Evolutionary conservation across 2,797 vertebrate species (phyloP).

Genomic region (Otus scops): DNA sequence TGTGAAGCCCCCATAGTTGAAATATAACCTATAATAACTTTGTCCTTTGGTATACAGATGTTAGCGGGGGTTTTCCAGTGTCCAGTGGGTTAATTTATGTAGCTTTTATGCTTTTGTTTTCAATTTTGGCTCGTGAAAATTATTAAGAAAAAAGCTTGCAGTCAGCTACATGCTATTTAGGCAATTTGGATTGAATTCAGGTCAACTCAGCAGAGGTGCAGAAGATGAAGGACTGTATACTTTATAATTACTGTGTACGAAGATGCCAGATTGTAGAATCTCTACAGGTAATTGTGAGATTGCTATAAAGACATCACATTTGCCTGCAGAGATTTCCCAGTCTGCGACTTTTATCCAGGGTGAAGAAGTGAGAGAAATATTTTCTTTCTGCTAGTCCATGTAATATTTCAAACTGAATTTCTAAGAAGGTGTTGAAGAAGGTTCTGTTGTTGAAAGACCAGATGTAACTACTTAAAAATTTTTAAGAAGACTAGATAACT

Average conservation of each 20-base stretch:
- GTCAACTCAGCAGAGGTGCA: constrained; percentile 29
- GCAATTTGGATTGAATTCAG: constrained; percentile 26
- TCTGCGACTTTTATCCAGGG: constrained; percentile 73
- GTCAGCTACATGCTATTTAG: not conserved
- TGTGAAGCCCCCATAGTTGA: not conserved
- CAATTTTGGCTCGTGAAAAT: not conserved
- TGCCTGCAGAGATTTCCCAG: constrained; percentile 98
- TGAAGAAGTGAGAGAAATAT: not conserved
- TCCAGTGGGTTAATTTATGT: not conserved
- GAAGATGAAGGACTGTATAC: not conserved
- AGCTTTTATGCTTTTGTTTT: not conserved
- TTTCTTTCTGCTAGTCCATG: not conserved
- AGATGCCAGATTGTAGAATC: constrained; percentile 87
- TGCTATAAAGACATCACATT: constrained; percentile 87
- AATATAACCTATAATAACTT: not conserved
- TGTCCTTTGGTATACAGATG: not conserved
- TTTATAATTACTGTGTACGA: constrained; percentile 31
- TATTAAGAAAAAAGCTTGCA: not conserved
- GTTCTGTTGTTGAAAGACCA: not conserved
- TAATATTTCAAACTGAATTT: not conserved
- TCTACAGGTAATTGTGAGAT: constrained; percentile 94
- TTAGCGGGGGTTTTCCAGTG: not conserved
- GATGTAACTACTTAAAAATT: not conserved
- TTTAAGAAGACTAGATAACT: not conserved
- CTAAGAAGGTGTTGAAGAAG: not conserved